These are phyloP conservation scores for Gallinago nigripennis DNA, from an alignment of 2,797 vertebrate species.

Conservation along the genomic window DNA sequence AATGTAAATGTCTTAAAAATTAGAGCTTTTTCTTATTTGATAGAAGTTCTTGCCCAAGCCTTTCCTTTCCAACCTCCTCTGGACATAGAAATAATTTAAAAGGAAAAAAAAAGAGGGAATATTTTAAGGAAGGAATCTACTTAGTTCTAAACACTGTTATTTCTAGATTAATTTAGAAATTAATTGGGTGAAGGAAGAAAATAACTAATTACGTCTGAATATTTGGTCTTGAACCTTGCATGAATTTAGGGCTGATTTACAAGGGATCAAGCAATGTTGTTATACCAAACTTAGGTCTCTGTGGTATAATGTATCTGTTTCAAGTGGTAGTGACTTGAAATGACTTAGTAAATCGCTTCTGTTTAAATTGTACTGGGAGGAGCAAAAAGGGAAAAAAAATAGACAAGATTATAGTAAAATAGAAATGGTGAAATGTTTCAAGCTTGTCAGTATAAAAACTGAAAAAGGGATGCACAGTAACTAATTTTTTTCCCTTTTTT, in stretches of 20 bases:
- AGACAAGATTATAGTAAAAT: not conserved
- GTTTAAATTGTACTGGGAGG: not conserved
- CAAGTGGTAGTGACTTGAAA: not conserved
- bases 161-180: not conserved
- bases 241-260: not conserved
- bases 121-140: not conserved
- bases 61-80: not conserved
- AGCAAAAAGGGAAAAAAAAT: not conserved
- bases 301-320: not conserved
- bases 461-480: not conserved
- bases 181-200: not conserved
- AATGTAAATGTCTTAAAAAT: not conserved
- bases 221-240: not conserved
- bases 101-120: not conserved
- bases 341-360: not conserved
- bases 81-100: not conserved
- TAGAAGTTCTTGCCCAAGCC: not conserved
- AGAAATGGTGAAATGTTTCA: not conserved
- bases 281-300: not conserved
- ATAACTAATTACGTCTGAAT: not conserved
- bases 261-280: not conserved
- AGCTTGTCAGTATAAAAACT: not conserved
- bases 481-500: rapidly evolving
- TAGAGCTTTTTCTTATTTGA: not conserved
- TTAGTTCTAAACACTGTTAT: not conserved